These are phyloP conservation scores for Urechis unicinctus DNA, from an alignment of 2,888 invertebrate species.

Conservation along the genomic window DNA sequence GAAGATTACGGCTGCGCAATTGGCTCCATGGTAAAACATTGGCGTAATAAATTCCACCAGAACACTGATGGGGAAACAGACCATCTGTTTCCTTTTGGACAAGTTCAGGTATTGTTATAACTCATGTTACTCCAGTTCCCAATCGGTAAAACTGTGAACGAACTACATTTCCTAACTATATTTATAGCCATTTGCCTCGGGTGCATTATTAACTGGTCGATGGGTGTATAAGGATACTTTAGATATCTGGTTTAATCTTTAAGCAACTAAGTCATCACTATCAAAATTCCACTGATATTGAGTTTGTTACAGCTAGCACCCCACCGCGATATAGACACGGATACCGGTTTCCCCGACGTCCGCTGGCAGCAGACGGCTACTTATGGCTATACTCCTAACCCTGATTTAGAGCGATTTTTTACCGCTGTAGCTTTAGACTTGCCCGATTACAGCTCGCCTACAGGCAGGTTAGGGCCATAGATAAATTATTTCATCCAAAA, in stretches of 20 bases:
- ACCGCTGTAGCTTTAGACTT: slow-evolving; percentile 23
- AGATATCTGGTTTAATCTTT: no score
- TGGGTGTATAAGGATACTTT: no score
- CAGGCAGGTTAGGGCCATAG: slow-evolving; percentile 6
- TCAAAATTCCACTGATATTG: no score
- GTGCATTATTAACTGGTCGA: no score
- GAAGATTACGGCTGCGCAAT: slow-evolving; percentile 1
- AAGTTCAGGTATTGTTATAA: slow-evolving; percentile 12
- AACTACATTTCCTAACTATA: no score
- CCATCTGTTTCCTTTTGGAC: slow-evolving; percentile 8
- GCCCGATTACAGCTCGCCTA: slow-evolving; percentile 14
- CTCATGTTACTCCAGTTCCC: no score
- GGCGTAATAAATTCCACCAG: slow-evolving; percentile 1
- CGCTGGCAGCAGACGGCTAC: slow-evolving; percentile 42
- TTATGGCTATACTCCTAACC: slow-evolving; percentile 25
- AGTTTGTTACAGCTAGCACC: slow-evolving; percentile 8
- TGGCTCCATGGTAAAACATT: slow-evolving; percentile 2
- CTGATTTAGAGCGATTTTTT: slow-evolving; percentile 15
- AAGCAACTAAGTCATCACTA: no score
- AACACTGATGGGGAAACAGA: slow-evolving; percentile 3
- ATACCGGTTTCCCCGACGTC: slow-evolving; percentile 30
- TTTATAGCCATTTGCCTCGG: no score
- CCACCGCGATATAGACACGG: background rate
- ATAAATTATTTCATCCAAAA: no score
- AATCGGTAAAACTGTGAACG: no score